phyloP scores from a whole-genome alignment of 1,140 invertebrate species.

The Hyphantria cunea region DNA sequence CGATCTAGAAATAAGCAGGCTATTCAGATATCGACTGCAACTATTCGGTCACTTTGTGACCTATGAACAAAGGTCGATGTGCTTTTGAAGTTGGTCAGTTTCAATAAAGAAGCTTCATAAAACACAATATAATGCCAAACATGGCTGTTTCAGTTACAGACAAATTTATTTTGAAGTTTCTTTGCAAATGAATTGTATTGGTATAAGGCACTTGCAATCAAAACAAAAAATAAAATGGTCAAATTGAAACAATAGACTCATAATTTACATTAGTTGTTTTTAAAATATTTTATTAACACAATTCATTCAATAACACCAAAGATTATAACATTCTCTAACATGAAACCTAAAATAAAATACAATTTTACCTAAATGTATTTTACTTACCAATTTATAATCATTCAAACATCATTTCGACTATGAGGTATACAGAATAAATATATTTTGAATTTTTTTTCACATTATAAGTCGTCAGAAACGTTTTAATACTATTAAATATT shows the following conservation, averaged over 20 bases:
- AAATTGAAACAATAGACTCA: slow-evolving; percentile 71
- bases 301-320: slow-evolving; percentile 83
- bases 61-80: too few species aligned
- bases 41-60: too few species aligned
- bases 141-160: too few species aligned
- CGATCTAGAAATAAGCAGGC: too few species aligned
- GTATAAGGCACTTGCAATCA: too few species aligned
- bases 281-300: slow-evolving; percentile 84
- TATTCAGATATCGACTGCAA: too few species aligned
- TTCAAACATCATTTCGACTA: slow-evolving; percentile 81
- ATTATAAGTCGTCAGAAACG: slow-evolving; percentile 73
- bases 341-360: slow-evolving; percentile 81
- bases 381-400: slow-evolving; percentile 80
- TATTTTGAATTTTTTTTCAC: slow-evolving; percentile 70
- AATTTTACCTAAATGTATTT: slow-evolving; percentile 77
- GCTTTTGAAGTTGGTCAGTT: too few species aligned
- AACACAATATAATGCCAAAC: too few species aligned
- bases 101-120: too few species aligned
- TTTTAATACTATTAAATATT: slow-evolving; percentile 50
- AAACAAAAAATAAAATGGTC: slow-evolving; percentile 17
- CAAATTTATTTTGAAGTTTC: too few species aligned
- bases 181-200: too few species aligned
- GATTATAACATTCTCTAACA: slow-evolving; percentile 82
- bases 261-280: slow-evolving; percentile 78
- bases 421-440: slow-evolving; percentile 80